Base-by-base conservation (phyloP, 2,888 invertebrate species). In the Emmelina monodactyla region DNA sequence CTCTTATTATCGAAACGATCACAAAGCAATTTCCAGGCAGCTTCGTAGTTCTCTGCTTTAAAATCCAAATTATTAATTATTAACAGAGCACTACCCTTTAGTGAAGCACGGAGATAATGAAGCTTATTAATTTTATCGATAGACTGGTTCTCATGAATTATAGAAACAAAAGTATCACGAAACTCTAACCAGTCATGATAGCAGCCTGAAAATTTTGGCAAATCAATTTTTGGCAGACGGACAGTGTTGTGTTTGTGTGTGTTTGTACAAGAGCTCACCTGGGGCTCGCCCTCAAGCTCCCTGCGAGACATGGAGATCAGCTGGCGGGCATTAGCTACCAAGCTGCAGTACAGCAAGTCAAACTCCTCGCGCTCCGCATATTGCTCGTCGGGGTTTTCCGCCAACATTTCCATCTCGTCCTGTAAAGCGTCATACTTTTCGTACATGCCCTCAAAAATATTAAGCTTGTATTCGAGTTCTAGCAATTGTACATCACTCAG, bases 121-220 rank as follows among this genome's bases (percentile, higher is more conserved):
- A 41, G 37, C 31, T 41, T 41, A 7, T 30, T 38, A 10, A 41
- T 38, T 14, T 37, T 15, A 33, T 37, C 38, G n/a, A 40, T 31
- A 13, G 25, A 15, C 13, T 39, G 16, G 14, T 31, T 36, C n/a
- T 35, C 22, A 35, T 41, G 38, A 29, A 41, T 41, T 22, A 41
- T 32, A 14, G 39, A 40, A 14, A 15, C 9, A 25, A 22, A 32
- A 3, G 39, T 43, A 28, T 41, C 37, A 28, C 34, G 35, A 34
- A 31, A 41, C 14, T 41, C 40, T 4, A 43, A 32, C 43, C 41
- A 42, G 22, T 34, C n/a, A 13, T 40, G 40, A 38, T 38, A 41
- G 32, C 14, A 19, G 19, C 43, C 43, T 25, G 33, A 16, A 34
- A 41, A 43, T 9, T 14, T 14, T 14, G 39, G 39, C 22, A 43